Base-by-base conservation (phyloP, 2,888 invertebrate species). In the Liposcelis brunnea region DNA sequence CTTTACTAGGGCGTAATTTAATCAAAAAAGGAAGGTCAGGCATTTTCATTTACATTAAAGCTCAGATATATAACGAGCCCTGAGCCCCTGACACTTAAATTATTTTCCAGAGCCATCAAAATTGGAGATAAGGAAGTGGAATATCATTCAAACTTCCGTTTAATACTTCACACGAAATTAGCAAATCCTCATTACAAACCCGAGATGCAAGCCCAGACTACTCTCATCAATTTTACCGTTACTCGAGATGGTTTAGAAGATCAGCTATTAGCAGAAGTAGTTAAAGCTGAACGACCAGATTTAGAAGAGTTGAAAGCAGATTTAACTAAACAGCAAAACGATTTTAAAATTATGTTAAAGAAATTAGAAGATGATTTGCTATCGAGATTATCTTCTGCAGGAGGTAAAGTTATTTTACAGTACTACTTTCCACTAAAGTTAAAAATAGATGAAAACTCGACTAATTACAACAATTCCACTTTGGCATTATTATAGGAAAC, bases 141-240 rank as follows among this genome's bases (percentile, higher is more conserved):
- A 61, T 94, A 90, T 60, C 86, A 90, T 65, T 68, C 80, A 3
- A 72, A 70, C 47, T 95, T 95, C 60, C 76, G 84, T 35, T 67
- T 95, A 2, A 82, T 94, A 52, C 66, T 95, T 16, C 94, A 95
- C 56, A 94, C 94, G 1, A 95, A 95, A 66, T 64, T 95, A 53
- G 93, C 93, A 1, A 95, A 94, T 68, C 95, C 94, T 10, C 94
- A 94, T 67, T 95, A 94, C 62, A 90, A 94, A 60, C 95, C 95
- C 1, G 95, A 95, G 70, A 89, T 95, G 86, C 94, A 95, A 66
- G 95, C 95, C 11, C 94, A 95, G 67, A 89, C 91, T 0, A 94
- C 94, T 2, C 69, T 95, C 48, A 93, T 95, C 51, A 94, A 95
- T 66, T 95, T 95, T 58, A 94, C 94, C 8, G 95, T 95, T 6